Percentiles rank a stretch among this genome's conserved stretches.
Conservation (phyloP, 2,113 vertebrate species). For the Arizona elegans region DNA sequence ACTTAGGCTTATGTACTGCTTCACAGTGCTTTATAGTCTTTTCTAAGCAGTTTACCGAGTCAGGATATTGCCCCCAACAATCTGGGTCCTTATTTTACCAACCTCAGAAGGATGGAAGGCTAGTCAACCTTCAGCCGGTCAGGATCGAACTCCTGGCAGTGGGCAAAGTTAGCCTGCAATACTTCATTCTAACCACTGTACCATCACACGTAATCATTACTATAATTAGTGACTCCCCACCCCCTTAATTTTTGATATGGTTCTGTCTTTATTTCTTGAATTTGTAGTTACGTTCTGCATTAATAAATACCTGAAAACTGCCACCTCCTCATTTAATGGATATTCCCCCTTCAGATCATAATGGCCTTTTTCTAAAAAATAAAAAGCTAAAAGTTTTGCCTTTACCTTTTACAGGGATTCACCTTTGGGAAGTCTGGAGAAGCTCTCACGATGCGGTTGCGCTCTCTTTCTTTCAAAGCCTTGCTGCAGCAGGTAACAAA, state of each 20-base stretch:
- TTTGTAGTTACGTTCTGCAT: neutral
- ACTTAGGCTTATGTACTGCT: neutral
- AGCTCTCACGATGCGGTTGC: constrained; percentile 66
- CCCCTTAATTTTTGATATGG: neutral
- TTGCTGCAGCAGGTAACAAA: constrained; percentile 70
- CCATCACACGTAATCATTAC: neutral
- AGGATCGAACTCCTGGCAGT: neutral
- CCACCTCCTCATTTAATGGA: neutral
- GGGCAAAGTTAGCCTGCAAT: neutral
- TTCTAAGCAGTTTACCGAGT: neutral
- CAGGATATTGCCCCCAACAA: neutral
- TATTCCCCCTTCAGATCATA: neutral
- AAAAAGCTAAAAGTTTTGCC: neutral
- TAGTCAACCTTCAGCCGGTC: neutral
- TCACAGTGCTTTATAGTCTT: neutral
- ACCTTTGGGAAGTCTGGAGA: constrained; percentile 76
- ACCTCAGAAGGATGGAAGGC: neutral
- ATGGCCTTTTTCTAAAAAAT: neutral
- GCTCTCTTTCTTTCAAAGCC: constrained; percentile 68
- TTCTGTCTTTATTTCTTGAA: neutral
- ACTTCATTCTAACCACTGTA: neutral
- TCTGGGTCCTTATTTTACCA: neutral
- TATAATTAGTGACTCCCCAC: neutral
- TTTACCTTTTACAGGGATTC: constrained; percentile 61
- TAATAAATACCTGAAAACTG: neutral